A percentile compares a stretch with the other conserved stretches of the same genome.
Evolutionary conservation across 2,797 vertebrate species (phyloP).

Genomic region (Zalophus californianus): DNA sequence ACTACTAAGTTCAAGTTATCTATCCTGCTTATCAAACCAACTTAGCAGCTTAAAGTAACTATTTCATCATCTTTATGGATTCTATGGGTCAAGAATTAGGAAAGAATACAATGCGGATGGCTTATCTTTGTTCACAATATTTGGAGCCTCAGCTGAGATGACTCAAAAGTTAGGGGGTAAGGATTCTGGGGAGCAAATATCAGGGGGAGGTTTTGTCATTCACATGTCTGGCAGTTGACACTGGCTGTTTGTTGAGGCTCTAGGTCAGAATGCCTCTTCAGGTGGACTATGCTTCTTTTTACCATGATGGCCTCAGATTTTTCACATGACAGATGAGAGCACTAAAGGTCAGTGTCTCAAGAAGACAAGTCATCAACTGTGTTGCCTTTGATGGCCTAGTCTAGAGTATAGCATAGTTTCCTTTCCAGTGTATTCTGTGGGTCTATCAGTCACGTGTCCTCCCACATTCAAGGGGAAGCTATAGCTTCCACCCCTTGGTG

Average conservation of each 20-base stretch:
- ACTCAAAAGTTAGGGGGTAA: no score
- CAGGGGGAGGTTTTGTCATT: not conserved
- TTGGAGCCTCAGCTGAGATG: not conserved
- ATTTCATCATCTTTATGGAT: not conserved
- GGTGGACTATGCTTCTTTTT: not conserved
- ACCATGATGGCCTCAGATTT: not conserved
- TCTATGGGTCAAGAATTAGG: constrained; percentile 14
- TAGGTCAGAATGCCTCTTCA: not conserved
- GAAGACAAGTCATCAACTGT: not conserved
- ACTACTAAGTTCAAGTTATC: not conserved
- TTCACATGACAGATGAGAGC: not conserved
- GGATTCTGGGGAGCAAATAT: not conserved
- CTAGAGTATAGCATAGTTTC: not conserved
- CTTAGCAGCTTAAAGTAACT: not conserved
- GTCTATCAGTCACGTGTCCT: not conserved
- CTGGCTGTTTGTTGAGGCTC: not conserved
- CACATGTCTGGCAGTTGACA: no score
- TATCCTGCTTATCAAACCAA: not conserved
- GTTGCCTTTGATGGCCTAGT: not conserved
- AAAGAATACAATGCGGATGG: not conserved
- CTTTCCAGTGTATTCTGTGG: not conserved
- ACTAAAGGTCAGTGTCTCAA: not conserved
- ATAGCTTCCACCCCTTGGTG: not conserved
- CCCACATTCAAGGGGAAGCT: not conserved
- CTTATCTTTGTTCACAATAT: not conserved